Conservation (phyloP, 2,797 vertebrate species). For the Setipinna tenuifilis region DNA sequence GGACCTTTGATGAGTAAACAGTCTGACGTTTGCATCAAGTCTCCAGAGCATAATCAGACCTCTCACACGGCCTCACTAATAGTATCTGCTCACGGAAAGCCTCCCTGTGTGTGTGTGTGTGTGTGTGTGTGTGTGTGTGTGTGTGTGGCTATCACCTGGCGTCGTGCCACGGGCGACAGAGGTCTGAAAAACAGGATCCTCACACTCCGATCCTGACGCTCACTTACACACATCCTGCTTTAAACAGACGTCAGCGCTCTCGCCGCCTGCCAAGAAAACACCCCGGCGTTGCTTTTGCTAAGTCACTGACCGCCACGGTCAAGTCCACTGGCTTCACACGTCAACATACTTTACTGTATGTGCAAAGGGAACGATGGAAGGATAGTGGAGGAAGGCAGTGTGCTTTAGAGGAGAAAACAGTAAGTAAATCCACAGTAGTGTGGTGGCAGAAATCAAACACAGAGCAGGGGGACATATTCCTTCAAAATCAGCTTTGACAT, state of each 20-base stretch:
- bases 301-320: constrained; percentile 7
- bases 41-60: background rate
- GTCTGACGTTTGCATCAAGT: background rate
- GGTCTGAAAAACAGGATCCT: constrained; percentile 74
- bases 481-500: background rate
- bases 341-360: background rate
- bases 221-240: constrained; percentile 76
- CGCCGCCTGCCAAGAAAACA: constrained; percentile 69
- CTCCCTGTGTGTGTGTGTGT: too few species aligned
- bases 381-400: background rate
- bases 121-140: too few species aligned
- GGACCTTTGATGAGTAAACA: constrained; percentile 15
- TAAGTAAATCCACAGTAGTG: background rate
- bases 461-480: background rate
- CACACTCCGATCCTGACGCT: constrained; percentile 55
- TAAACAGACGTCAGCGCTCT: constrained; percentile 72
- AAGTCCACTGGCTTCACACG: background rate
- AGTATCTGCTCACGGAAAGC: too few species aligned
- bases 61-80: too few species aligned
- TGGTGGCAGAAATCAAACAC: background rate
- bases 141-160: constrained; percentile 1
- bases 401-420: background rate
- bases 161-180: constrained; percentile 56
- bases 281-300: constrained; percentile 33
- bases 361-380: background rate